Percentiles rank a stretch among this genome's conserved stretches.
These are phyloP conservation scores for Oophaga sylvatica DNA, from an alignment of 2,797 vertebrate species.

Conservation along the genomic window DNA sequence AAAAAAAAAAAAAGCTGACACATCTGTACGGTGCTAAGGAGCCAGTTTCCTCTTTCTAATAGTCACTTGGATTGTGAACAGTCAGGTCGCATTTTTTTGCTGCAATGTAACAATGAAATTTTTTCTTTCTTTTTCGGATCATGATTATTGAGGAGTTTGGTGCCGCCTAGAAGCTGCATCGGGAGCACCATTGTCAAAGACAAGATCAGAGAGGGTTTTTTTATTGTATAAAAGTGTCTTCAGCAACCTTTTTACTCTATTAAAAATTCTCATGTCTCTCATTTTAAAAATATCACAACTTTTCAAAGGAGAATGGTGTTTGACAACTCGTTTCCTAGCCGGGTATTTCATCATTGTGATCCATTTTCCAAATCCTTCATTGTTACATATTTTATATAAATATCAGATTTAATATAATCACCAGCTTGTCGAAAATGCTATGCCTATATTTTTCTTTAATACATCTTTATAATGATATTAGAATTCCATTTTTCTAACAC, in stretches of 20 bases:
- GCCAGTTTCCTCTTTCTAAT: too few species aligned
- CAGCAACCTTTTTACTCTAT: conserved; percentile 26
- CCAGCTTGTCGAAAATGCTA: neutral
- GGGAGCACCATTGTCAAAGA: neutral
- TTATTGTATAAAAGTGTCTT: conserved; percentile 1
- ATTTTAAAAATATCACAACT: conserved; percentile 29
- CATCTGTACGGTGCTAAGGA: too few species aligned
- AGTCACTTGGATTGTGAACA: too few species aligned
- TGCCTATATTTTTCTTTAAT: neutral
- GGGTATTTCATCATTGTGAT: neutral
- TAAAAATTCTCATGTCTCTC: conserved; percentile 15
- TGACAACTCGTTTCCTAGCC: neutral
- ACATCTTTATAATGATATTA: neutral
- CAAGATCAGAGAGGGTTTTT: neutral
- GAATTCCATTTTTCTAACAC: neutral
- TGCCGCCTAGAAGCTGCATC: neutral
- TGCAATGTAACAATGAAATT: neutral
- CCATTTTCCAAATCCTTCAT: neutral
- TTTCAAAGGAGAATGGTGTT: conserved; percentile 2
- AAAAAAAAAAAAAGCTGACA: too few species aligned
- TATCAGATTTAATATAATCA: neutral
- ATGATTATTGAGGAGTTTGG: neutral
- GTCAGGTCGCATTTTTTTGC: too few species aligned
- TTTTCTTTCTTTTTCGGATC: too few species aligned
- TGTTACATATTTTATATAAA: neutral